A percentile compares a stretch with the other conserved stretches of the same genome.
These are phyloP conservation scores for Sebastes minor DNA, from an alignment of 2,797 vertebrate species.

Conservation along the genomic window DNA sequence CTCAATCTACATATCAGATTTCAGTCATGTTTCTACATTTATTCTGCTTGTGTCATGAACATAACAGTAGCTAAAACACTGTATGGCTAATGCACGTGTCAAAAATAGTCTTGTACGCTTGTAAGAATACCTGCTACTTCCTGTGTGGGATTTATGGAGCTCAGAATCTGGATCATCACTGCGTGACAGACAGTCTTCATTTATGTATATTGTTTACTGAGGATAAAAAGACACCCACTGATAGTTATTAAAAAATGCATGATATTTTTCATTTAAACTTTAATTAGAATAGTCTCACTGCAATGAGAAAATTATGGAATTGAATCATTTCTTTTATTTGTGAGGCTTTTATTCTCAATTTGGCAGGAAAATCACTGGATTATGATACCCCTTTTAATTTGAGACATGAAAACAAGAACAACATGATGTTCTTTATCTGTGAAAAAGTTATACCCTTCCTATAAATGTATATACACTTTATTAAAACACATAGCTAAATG, in stretches of 20 bases:
- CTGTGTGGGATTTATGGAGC: conserved; percentile 44
- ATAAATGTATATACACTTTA: background rate
- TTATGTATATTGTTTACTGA: conserved; percentile 29
- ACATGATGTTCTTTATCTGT: background rate
- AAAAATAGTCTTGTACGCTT: conserved; percentile 49
- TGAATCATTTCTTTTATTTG: background rate
- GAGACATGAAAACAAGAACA: conserved; percentile 1
- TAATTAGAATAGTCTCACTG: background rate
- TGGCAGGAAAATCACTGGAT: background rate
- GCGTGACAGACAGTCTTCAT: conserved; percentile 29
- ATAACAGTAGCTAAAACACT: conserved; percentile 41
- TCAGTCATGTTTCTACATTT: conserved; percentile 55
- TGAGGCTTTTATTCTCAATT: background rate
- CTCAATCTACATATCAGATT: conserved; percentile 49
- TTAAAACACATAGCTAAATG: background rate
- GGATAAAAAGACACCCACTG: conserved; percentile 1
- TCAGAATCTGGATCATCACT: conserved; percentile 51
- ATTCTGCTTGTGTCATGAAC: conserved; percentile 39
- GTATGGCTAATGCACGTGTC: conserved; percentile 39
- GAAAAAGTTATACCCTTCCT: background rate
- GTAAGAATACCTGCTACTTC: conserved; percentile 53
- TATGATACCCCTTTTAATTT: background rate
- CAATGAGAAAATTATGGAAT: background rate
- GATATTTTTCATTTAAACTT: conserved; percentile 20
- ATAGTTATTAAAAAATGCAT: conserved; percentile 29